phyloP scores from a whole-genome alignment of 2,797 vertebrate genomes.

The Podarcis siculus region DNA sequence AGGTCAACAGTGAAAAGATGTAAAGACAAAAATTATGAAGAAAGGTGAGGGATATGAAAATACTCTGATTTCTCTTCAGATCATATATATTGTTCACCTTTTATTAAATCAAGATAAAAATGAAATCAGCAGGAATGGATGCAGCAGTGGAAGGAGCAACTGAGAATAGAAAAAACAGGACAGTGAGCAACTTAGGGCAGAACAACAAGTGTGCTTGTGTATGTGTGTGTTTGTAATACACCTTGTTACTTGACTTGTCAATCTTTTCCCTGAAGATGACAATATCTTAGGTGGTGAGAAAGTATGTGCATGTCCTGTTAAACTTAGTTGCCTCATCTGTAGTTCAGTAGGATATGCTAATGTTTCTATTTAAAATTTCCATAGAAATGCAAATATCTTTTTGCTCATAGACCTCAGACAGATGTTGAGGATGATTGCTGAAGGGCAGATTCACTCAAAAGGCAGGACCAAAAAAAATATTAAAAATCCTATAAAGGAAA shows the following conservation, averaged over 20 bases:
- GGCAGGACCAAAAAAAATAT: conserved; percentile 48
- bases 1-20: no score
- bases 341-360: conserved; percentile 32
- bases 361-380: conserved; percentile 45
- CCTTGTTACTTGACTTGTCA: not conserved
- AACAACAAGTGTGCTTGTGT: not conserved
- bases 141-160: not conserved
- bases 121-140: not conserved
- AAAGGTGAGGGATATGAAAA: not conserved
- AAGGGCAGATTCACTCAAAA: conserved; percentile 52
- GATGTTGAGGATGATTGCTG: conserved; percentile 60
- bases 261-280: not conserved
- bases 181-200: not conserved
- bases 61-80: not conserved
- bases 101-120: conserved; percentile 5
- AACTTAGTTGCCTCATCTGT: conserved; percentile 14
- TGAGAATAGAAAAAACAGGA: not conserved
- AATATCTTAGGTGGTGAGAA: not conserved
- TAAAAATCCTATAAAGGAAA: conserved; percentile 31
- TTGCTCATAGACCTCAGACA: conserved; percentile 46
- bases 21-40: not conserved
- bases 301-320: not conserved
- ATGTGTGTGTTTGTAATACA: not conserved
- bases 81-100: not conserved
- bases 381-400: conserved; percentile 58